Evolutionary conservation across 1,140 invertebrate species (phyloP).

Genomic region (Macrobrachium nipponense): DNA sequence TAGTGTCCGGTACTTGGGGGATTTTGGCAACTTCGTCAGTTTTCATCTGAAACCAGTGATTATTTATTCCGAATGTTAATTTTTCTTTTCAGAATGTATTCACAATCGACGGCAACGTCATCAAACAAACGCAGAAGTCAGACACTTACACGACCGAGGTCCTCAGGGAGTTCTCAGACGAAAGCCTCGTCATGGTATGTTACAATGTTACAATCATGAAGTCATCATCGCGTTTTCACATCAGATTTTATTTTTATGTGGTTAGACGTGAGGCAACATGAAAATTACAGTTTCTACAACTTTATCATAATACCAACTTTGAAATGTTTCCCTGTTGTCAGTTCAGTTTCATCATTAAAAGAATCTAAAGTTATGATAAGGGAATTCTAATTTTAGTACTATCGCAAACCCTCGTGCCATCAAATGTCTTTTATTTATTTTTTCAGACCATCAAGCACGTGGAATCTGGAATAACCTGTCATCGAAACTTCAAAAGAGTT

Average conservation of each 20-base stretch:
- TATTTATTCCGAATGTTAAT: too few relatives aligned
- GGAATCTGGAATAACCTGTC: slow-evolving; percentile 36
- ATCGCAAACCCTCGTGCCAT: not conserved
- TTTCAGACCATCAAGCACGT: slow-evolving; percentile 40
- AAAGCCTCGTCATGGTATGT: slow-evolving; percentile 31
- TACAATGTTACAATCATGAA: too few relatives aligned
- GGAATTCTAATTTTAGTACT: not conserved
- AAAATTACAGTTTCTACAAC: not conserved
- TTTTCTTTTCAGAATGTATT: slow-evolving; percentile 39
- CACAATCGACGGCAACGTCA: slow-evolving; percentile 24
- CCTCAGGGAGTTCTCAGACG: slow-evolving; percentile 34
- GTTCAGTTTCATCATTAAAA: too few relatives aligned
- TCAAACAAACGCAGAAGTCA: slow-evolving; percentile 29
- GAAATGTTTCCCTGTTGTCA: too few relatives aligned
- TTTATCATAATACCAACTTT: not conserved
- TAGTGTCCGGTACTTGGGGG: too few relatives aligned
- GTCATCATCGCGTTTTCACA: too few relatives aligned
- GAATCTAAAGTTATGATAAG: not conserved
- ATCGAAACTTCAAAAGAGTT: slow-evolving; percentile 45
- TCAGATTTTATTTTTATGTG: too few relatives aligned
- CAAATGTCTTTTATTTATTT: not conserved
- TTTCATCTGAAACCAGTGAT: not conserved
- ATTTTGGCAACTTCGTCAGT: not conserved
- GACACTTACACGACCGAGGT: slow-evolving; percentile 18
- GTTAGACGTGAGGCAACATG: not conserved